phyloP scores from a whole-genome alignment of 2,113 vertebrate genomes.

The Mobula hypostoma region DNA sequence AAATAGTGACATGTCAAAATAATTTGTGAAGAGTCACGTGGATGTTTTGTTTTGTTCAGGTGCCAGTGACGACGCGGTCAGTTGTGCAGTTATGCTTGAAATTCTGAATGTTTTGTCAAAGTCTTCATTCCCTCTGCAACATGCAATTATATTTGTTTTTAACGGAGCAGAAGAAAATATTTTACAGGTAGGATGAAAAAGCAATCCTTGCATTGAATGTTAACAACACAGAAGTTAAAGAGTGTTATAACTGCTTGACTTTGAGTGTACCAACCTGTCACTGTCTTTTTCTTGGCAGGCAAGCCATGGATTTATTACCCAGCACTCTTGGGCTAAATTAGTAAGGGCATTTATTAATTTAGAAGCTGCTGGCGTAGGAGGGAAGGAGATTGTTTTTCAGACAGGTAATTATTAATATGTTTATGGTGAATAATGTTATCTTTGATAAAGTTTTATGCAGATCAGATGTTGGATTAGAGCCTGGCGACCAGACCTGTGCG shows the following conservation, averaged over 20 bases:
- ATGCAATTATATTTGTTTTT: slow-evolving; percentile 90
- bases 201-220: neutral
- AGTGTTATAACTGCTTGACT: neutral
- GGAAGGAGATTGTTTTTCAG: slow-evolving; percentile 96
- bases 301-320: slow-evolving; percentile 96
- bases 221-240: neutral
- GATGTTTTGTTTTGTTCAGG: slow-evolving; percentile 53
- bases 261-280: neutral
- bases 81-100: slow-evolving; percentile 95
- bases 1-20: neutral
- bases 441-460: neutral
- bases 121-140: slow-evolving; percentile 68
- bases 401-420: slow-evolving; percentile 64
- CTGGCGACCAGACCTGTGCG: neutral
- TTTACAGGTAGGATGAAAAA: slow-evolving; percentile 69
- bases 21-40: neutral
- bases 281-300: slow-evolving; percentile 62
- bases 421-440: no score
- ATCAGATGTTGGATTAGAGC: neutral
- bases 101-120: slow-evolving; percentile 76
- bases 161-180: slow-evolving; percentile 97
- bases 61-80: slow-evolving; percentile 94
- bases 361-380: slow-evolving; percentile 96
- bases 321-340: slow-evolving; percentile 85
- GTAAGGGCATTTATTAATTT: slow-evolving; percentile 92